phyloP scores from a whole-genome alignment of 1,140 invertebrate genomes.

The Chironomus tepperi region DNA sequence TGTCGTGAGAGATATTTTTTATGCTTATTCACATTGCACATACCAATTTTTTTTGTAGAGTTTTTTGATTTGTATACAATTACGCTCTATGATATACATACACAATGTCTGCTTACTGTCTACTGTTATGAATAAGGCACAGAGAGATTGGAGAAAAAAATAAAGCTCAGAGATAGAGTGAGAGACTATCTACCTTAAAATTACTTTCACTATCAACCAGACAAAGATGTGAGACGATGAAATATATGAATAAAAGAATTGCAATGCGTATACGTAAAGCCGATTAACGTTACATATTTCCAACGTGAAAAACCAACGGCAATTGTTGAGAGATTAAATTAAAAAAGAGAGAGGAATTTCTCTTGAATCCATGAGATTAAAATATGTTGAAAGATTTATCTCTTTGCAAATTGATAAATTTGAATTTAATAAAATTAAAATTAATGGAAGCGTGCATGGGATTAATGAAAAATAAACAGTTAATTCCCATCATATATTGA shows the following conservation, averaged over 20 bases:
- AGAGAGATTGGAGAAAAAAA: no score
- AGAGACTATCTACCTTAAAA: background rate
- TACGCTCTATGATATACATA: background rate
- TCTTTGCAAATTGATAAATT: no score
- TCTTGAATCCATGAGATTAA: no score
- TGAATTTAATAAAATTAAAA: no score
- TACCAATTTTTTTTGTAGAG: background rate
- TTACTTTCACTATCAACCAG: background rate
- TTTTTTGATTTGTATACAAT: background rate
- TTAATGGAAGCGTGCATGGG: no score
- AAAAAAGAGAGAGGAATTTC: background rate
- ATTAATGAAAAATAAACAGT: no score
- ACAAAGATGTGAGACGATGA: background rate
- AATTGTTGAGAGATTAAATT: background rate
- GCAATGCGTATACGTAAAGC: background rate
- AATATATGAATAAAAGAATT: no score
- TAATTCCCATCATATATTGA: no score
- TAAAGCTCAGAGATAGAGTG: background rate
- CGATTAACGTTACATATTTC: background rate
- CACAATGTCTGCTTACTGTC: background rate
- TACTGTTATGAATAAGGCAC: background rate
- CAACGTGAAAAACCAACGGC: background rate
- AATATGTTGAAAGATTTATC: no score
- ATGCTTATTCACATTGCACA: background rate
- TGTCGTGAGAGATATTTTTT: background rate